Base-by-base conservation (phyloP, 2,888 invertebrate genomes). In the Erannis defoliaria region DNA sequence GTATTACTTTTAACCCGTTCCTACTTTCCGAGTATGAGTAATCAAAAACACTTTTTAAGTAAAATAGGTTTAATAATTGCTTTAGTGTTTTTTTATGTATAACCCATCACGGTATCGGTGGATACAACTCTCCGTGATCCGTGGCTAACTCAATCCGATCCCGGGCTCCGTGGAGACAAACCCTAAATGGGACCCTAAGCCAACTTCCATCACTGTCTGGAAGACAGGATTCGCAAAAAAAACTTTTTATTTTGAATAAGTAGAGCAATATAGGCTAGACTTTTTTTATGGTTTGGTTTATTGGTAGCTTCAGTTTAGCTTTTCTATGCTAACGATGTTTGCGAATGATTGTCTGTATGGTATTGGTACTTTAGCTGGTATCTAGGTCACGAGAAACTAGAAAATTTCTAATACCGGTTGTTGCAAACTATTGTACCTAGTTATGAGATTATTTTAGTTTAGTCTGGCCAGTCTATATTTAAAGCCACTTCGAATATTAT, bases 401-500 rank as follows among this genome's bases (percentile, higher is more conserved):
- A 33, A 55, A 61, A 23, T 38, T 31, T 23, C 23, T 19, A 16
- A 18, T 58, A 37, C 18, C 37, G 9, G 29, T 38, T 29, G 12
- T 50, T 45, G 37, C 21, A 19, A 51, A 55, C 61, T 51, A 37
- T 55, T 49, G 45, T 61, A n/a, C n/a, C n/a, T n/a, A 42, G 26
- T 50, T 55, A 37, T 38, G 38, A 55, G 37, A 51, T 55, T 61
- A 51, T 61, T 55, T 51, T 40, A 19, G 55, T 55, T 45, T 31
- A 48, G 64, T 64, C 59, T 53, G 59, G 48, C 48, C 23, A 33
- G 49, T 48, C 59, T 61, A 61, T 55, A 61, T 61, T 55, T 61
- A 64, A 42, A 50, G 35, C 31, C 45, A 59, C 51, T 57, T 59
- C 43, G 48, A 42, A 64, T 53, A 38, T 53, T 57, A 50, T 53